Evolutionary conservation across 2,113 vertebrate genomes (phyloP).

Genomic region (Dromaius novaehollandiae): DNA sequence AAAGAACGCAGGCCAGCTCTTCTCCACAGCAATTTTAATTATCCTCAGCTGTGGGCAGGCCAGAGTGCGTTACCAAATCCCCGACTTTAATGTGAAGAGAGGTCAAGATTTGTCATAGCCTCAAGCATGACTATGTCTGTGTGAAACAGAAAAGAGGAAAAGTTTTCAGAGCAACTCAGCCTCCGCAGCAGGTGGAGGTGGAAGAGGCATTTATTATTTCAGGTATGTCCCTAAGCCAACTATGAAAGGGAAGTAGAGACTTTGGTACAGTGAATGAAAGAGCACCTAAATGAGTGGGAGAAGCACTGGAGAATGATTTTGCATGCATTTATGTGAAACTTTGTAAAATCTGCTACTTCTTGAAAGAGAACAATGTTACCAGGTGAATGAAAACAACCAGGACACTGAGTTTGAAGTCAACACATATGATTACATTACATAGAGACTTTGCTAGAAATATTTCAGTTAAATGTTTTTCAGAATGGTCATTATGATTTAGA

Average conservation of each 20-base stretch:
- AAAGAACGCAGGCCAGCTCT: not conserved
- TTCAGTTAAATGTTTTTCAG: not conserved
- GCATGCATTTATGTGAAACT: not conserved
- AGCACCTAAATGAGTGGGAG: not conserved
- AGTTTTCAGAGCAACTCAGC: not conserved
- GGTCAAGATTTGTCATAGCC: not conserved
- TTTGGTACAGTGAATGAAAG: not conserved
- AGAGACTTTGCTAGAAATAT: not conserved
- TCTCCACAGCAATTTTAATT: not conserved
- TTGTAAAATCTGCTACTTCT: not conserved
- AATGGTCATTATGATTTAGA: not conserved
- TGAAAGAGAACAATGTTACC: not conserved
- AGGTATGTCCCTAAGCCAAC: not conserved
- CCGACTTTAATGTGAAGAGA: not conserved
- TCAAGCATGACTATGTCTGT: not conserved
- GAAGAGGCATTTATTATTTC: not conserved
- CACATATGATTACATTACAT: not conserved
- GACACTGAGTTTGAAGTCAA: not conserved
- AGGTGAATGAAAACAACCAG: not conserved
- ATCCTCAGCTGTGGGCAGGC: not conserved
- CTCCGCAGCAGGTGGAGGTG: not conserved
- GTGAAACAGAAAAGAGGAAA: not conserved
- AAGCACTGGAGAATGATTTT: not conserved
- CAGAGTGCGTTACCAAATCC: fast-evolving
- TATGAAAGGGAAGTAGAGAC: not conserved